A percentile compares a stretch with the other conserved stretches of the same genome.
Conservation (phyloP, 2,797 vertebrate species). For the Rhodeus uyekii region DNA sequence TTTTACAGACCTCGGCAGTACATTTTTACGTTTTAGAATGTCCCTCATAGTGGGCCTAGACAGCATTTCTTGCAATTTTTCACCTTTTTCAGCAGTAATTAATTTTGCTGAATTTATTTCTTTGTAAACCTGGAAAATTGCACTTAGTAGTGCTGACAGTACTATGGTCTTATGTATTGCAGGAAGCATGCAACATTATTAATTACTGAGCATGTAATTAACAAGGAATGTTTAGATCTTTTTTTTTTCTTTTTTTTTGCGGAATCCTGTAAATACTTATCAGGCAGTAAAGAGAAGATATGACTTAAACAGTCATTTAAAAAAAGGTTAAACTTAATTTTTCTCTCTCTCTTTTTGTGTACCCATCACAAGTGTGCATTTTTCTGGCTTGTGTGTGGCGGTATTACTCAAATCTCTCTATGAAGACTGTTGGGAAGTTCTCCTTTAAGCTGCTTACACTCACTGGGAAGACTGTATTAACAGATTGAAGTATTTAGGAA, state of each 20-base stretch:
- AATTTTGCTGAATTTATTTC: neutral
- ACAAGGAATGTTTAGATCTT: neutral
- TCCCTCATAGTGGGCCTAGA: neutral
- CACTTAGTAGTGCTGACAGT: neutral
- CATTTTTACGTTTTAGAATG: neutral
- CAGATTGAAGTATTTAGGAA: constrained; percentile 43
- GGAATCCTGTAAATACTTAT: neutral
- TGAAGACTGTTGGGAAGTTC: constrained; percentile 27
- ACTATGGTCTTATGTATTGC: neutral
- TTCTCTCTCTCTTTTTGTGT: constrained; percentile 1
- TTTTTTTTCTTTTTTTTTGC: neutral
- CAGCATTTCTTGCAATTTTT: neutral
- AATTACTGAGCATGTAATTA: neutral
- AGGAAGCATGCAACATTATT: neutral
- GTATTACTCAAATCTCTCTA: constrained; percentile 34
- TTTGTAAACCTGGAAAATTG: neutral
- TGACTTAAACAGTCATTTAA: neutral
- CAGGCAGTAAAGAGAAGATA: neutral
- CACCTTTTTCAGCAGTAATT: neutral
- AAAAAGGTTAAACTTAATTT: neutral
- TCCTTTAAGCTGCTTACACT: constrained; percentile 40
- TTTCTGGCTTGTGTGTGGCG: constrained; percentile 7
- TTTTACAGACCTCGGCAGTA: constrained; percentile 15
- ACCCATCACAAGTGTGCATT: constrained; percentile 3
- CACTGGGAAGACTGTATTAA: constrained; percentile 39